Evolutionary conservation across 2,797 vertebrate species (phyloP), one percentile per base, ranked within the genome.

Genomic region (Schizopygopsis pylzovi): DNA sequence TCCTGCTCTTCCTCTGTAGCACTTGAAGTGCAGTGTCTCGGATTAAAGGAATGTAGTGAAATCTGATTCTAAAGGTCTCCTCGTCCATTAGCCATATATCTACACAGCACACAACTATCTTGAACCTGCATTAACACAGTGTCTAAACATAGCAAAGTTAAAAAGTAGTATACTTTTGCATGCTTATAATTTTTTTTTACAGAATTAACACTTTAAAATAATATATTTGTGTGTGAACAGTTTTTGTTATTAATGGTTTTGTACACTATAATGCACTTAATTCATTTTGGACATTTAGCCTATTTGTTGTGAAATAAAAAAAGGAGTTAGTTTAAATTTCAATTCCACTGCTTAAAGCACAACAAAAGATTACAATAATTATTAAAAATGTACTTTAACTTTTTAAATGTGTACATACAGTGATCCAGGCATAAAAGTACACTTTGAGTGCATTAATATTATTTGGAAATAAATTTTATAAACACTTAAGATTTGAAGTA

Each of bases 41-140:
- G 49, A 72, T 79, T 79, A 67, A 83, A 86, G 79, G 49, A 63
- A 78, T 49, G 67, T 9, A 45, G 41, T 86, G 84, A 81, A 81
- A 86, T 71, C 37, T 70, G 80, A 88, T 33, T 72, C 87, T 73
- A 49, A 84, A 81, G 82, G 71, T 83, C 70, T 39, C 15, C 72
- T 37, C 9, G 56, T 59, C 67, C 68, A 52, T 79, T 83, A 54
- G 56, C 22, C 43, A 1, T 13, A 18, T 2, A 78, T 52, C 41
- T 18, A 49, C 54, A 43, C 68, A 25, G 70, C 3, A 45, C 37
- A 80, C 28, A 79, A 49, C 65, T 65, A 70, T 73, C 37, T 67
- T 81, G 37, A 43, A 45, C 20, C 41, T 54, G 65, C 65, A 83
- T 73, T 65, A 68, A 61, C 73, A 4, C n/a, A 49, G 59, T 20